Base-by-base conservation (phyloP, 1,140 invertebrate genomes). In the Zaprionus capensis region DNA sequence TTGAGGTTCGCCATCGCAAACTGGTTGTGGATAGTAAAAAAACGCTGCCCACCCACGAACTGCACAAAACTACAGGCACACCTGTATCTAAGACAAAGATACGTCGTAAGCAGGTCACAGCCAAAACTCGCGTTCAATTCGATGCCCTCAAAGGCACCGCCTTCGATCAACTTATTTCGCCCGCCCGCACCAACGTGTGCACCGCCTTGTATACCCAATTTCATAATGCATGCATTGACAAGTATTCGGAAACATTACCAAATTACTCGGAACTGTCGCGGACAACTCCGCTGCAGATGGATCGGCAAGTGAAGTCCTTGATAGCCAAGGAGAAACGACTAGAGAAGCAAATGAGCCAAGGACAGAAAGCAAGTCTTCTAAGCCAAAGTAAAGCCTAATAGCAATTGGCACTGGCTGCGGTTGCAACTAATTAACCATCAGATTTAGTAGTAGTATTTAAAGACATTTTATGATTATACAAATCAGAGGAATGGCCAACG, bases 11-110 rank as follows among this genome's bases (percentile, higher is more conserved):
- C 11, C 66, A 38, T 4, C 71, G 85, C 1, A 91, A 76, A 46
- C 36, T 91, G 12, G 78, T 90, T 49, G 71, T 91, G 20, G 85
- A 90, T 17, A 61, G 14, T 24, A 80, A 80, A 12, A 90, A 85
- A 26, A 58, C 70, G 0, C 51, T 90, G 15, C 17, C 59, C 4
- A 2, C 24, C 0, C 22, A 20, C 2, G 51, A 73, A 24, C 15
- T 44, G 1, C 44, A 67, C 1, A 81, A 71, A 12, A 7, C 24
- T 9, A 5, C 24, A 6, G 12, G 20, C 1, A 28, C 17, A 1
- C 12, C 51, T 0, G 38, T 85, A 1, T 67, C 72, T 1, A 90
- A 66, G 17, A 64, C 72, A 4, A 70, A 59, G 55, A 82, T 85
- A 11, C 36, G 28, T 9, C 65, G 68, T 7, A 75, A 75, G 6